phyloP scores from a whole-genome alignment of 2,113 vertebrate species.

The Dasyornis broadbenti region DNA sequence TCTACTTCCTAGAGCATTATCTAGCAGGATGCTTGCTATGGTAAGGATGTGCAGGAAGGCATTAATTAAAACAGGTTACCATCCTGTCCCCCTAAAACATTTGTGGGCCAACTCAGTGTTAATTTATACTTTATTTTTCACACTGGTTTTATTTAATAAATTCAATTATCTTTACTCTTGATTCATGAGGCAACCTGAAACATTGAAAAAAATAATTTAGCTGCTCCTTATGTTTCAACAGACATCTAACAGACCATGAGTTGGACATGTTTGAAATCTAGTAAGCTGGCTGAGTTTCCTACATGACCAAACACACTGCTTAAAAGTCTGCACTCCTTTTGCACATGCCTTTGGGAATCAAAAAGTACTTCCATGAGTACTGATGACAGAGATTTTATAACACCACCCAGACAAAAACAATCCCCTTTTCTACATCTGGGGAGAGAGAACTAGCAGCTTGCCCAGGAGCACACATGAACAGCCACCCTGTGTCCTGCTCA shows the following conservation, averaged over 20 bases:
- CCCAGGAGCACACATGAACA: not conserved
- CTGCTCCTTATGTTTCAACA: not conserved
- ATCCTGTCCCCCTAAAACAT: not conserved
- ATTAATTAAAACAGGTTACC: not conserved
- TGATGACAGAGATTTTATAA: slow-evolving; percentile 18
- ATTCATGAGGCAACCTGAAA: not conserved
- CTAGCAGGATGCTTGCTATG: not conserved
- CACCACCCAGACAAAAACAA: not conserved
- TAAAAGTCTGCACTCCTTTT: not conserved
- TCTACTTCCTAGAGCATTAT: not conserved
- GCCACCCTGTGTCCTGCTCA: not conserved
- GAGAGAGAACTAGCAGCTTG: not conserved
- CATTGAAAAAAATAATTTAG: not conserved
- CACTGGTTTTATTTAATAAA: not conserved
- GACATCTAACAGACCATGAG: not conserved
- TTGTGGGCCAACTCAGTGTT: not conserved
- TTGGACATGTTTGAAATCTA: not conserved
- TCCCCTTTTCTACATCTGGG: not conserved
- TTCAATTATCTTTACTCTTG: not conserved
- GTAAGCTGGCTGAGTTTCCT: not conserved
- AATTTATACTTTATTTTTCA: not conserved
- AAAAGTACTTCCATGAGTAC: not conserved
- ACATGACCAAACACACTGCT: not conserved
- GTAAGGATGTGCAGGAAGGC: not conserved
- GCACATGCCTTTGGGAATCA: not conserved